These are phyloP conservation scores for Atherinomorus stipes DNA, from an alignment of 2,113 vertebrate species.

Conservation along the genomic window DNA sequence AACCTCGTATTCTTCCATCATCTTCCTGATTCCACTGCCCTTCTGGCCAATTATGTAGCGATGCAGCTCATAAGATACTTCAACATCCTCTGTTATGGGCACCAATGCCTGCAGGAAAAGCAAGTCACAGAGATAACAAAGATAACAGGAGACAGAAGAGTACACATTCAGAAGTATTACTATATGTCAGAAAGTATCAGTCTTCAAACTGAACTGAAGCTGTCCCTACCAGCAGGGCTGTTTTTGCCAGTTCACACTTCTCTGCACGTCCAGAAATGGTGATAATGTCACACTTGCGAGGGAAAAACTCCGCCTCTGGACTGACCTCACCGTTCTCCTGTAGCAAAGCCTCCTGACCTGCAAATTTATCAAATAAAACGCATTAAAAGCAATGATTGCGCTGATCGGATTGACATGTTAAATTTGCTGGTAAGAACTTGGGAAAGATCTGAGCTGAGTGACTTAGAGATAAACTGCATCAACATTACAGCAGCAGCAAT, in stretches of 20 bases:
- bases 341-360: constrained; percentile 78
- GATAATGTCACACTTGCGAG: constrained; percentile 85
- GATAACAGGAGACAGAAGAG: not conserved
- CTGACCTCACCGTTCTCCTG: constrained; percentile 82
- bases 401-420: too few species aligned
- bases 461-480: not conserved
- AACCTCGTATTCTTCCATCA: constrained; percentile 90
- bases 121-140: not conserved
- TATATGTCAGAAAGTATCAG: not conserved
- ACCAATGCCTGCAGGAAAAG: constrained; percentile 81
- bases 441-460: not conserved
- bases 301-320: constrained; percentile 76
- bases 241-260: constrained; percentile 83
- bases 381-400: not conserved
- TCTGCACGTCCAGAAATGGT: constrained; percentile 81
- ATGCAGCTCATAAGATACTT: constrained; percentile 86
- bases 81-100: constrained; percentile 84
- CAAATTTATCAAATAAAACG: not conserved
- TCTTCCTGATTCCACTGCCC: constrained; percentile 87
- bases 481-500: too few species aligned
- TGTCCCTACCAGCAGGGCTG: constrained; percentile 80
- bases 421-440: not conserved
- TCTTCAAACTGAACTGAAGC: not conserved
- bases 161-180: not conserved
- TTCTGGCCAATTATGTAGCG: constrained; percentile 89